A percentile compares a stretch with the other conserved stretches of the same genome.
These are phyloP conservation scores for Falco rusticolus DNA, from an alignment of 2,797 vertebrate genomes.

Conservation along the genomic window DNA sequence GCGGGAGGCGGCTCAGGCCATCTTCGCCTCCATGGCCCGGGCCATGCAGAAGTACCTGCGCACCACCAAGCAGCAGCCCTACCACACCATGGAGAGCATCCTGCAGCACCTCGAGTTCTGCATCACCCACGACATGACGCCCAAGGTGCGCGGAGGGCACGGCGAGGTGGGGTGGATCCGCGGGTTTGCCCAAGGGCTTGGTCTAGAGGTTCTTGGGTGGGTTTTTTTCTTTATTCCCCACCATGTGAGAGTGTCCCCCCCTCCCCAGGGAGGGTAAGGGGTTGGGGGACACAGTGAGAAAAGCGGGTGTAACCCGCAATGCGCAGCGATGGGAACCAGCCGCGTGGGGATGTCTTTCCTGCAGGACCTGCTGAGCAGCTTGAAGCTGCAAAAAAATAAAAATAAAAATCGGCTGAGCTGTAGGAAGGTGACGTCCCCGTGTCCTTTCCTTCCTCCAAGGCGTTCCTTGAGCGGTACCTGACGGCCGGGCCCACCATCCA, in stretches of 20 bases:
- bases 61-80: slow-evolving; percentile 95
- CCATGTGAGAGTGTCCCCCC: not conserved
- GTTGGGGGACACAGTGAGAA: not conserved
- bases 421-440: accelerated
- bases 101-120: slow-evolving; percentile 96
- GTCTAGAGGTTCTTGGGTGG: no score
- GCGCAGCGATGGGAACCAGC: not conserved
- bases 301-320: not conserved
- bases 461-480: slow-evolving; percentile 94
- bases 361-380: not conserved
- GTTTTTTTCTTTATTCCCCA: accelerated
- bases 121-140: slow-evolving; percentile 97
- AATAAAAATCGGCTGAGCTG: accelerated
- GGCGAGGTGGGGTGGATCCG: accelerated
- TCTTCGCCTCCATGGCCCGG: slow-evolving; percentile 96
- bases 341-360: accelerated
- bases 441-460: slow-evolving; percentile 75
- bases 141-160: slow-evolving; percentile 81
- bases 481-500: slow-evolving; percentile 90
- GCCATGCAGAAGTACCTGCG: slow-evolving; percentile 98
- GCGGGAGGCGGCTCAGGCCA: slow-evolving; percentile 93
- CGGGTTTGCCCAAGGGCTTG: not conserved
- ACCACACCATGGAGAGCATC: slow-evolving; percentile 99
- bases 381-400: not conserved
- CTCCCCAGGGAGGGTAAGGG: not conserved